These are phyloP conservation scores for Hetaerina americana DNA, from an alignment of 1,140 invertebrate genomes.

Conservation along the genomic window DNA sequence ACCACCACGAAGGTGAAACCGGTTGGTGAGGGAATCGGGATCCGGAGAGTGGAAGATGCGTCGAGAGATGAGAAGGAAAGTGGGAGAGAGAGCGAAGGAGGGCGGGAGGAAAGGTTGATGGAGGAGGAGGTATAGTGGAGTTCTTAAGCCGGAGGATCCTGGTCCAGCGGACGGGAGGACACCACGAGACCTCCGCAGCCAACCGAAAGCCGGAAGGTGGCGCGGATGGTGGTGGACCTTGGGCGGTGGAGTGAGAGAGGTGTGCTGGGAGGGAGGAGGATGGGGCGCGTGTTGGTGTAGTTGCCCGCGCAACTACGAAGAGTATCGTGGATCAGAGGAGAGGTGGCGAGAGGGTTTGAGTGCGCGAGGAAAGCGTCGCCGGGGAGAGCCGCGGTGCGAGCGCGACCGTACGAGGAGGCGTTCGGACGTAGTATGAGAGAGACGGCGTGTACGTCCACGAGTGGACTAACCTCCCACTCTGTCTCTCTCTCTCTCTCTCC, in stretches of 20 bases:
- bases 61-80: not conserved
- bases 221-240: no score
- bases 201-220: no score
- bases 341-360: no score
- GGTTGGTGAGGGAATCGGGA: not conserved
- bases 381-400: not conserved
- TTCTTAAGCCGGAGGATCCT: no score
- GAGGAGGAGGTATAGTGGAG: no score
- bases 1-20: slow-evolving; percentile 6
- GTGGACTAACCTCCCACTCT: slow-evolving; percentile 25
- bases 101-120: no score
- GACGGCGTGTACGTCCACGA: not conserved
- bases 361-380: not conserved
- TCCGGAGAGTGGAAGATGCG: not conserved
- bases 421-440: not conserved
- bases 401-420: not conserved
- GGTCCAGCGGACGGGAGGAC: no score
- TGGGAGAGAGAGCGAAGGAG: not conserved
- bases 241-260: no score
- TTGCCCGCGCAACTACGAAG: not conserved
- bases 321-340: not conserved
- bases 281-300: slow-evolving; percentile 1
- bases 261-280: slow-evolving; percentile 4
- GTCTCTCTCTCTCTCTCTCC: slow-evolving; percentile 6
- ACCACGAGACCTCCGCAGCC: no score